Evolutionary conservation across 2,797 vertebrate genomes (phyloP).

Genomic region (Myotis daubentonii): DNA sequence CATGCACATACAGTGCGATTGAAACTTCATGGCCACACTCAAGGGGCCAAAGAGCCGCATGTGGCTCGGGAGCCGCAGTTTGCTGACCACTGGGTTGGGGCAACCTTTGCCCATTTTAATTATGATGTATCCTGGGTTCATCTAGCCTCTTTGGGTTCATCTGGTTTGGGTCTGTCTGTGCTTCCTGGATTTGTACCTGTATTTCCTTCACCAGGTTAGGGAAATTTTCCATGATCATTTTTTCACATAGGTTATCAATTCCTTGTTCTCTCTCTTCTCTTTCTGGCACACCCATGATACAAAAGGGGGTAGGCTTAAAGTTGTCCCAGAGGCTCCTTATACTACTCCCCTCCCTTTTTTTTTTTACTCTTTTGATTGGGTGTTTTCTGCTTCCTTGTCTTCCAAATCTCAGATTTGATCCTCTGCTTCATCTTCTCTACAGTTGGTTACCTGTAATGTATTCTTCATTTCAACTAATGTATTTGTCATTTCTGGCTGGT

Average conservation of each 20-base stretch:
- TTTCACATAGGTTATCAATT: neutral
- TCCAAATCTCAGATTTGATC: neutral
- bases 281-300: neutral
- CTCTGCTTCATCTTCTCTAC: neutral
- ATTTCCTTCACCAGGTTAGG: neutral
- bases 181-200: neutral
- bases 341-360: neutral
- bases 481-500: neutral
- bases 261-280: neutral
- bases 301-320: neutral
- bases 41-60: too few relatives aligned
- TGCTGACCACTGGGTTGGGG: too few relatives aligned
- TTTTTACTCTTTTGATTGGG: neutral
- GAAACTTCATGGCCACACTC: too few relatives aligned
- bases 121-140: neutral
- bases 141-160: neutral
- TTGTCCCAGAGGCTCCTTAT: neutral
- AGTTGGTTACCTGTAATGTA: neutral
- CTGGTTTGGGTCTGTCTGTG: neutral
- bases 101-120: neutral
- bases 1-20: too few relatives aligned
- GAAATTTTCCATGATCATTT: neutral
- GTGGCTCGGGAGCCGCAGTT: accelerated
- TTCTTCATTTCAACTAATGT: neutral
- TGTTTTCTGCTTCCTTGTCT: neutral